Evolutionary conservation across 1,140 invertebrate genomes (phyloP).

Genomic region (Panagrolaimus sp.): DNA sequence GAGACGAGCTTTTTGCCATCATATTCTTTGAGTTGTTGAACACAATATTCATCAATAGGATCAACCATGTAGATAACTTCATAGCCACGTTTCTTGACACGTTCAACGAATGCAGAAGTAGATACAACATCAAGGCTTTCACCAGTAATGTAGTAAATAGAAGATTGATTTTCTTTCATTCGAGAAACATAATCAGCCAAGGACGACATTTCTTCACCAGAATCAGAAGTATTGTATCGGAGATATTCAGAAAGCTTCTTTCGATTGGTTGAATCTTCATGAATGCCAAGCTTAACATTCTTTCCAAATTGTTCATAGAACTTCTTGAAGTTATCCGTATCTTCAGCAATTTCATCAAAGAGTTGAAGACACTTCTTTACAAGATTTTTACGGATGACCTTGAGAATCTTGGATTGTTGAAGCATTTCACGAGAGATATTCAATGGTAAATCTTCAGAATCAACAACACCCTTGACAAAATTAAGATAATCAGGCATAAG

Average conservation of each 20-base stretch:
- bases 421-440: slow-evolving; percentile 98
- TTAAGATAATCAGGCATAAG: slow-evolving; percentile 92
- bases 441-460: slow-evolving; percentile 90
- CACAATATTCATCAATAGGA: slow-evolving; percentile 97
- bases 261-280: slow-evolving; percentile 89
- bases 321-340: slow-evolving; percentile 96
- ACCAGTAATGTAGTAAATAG: slow-evolving; percentile 96
- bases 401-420: slow-evolving; percentile 96
- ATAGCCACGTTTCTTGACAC: slow-evolving; percentile 90
- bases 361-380: slow-evolving; percentile 96
- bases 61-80: slow-evolving; percentile 98
- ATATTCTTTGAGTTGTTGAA: slow-evolving; percentile 91
- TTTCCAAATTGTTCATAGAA: slow-evolving; percentile 97
- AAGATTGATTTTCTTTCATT: slow-evolving; percentile 96
- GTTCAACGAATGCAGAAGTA: slow-evolving; percentile 92
- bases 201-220: slow-evolving; percentile 84
- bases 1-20: slow-evolving; percentile 91
- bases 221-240: slow-evolving; percentile 84
- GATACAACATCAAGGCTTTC: slow-evolving; percentile 89
- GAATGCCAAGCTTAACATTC: slow-evolving; percentile 91
- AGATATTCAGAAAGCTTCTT: slow-evolving; percentile 85
- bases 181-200: slow-evolving; percentile 90
- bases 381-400: slow-evolving; percentile 93
- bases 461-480: slow-evolving; percentile 76
- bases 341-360: slow-evolving; percentile 87